Evolutionary conservation across 2,797 vertebrate species (phyloP).

Genomic region (Sebastolobus altivelis): DNA sequence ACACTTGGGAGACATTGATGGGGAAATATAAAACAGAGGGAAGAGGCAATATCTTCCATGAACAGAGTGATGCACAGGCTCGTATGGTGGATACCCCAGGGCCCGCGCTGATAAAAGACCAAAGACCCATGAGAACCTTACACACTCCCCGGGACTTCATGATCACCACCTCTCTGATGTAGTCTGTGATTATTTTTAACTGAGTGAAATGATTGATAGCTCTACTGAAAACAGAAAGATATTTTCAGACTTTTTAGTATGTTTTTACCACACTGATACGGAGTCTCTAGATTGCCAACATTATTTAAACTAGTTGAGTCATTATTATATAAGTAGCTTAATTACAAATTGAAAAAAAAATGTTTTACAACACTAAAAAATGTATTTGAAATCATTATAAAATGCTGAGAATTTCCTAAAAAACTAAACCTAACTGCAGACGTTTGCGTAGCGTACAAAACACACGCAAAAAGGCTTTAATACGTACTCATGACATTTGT

Average conservation of each 20-base stretch:
- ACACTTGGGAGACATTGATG: slow-evolving; percentile 56
- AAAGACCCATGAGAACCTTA: slow-evolving; percentile 35
- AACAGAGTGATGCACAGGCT: slow-evolving; percentile 47
- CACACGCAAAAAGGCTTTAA: no score
- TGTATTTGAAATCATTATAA: not conserved
- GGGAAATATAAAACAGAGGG: slow-evolving; percentile 60
- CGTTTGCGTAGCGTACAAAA: no score
- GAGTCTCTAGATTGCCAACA: not conserved
- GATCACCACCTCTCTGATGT: slow-evolving; percentile 21
- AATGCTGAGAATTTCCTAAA: not conserved
- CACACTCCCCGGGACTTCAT: slow-evolving; percentile 41
- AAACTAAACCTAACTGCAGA: not conserved
- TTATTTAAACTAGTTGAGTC: not conserved
- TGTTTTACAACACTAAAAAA: not conserved
- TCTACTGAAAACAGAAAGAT: not conserved
- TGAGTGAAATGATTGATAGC: slow-evolving; percentile 25
- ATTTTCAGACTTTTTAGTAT: not conserved
- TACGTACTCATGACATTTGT: no score
- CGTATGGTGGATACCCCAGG: slow-evolving; percentile 33
- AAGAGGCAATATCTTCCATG: slow-evolving; percentile 51
- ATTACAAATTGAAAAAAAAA: not conserved
- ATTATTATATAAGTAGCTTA: not conserved
- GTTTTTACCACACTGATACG: not conserved
- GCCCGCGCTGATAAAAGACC: slow-evolving; percentile 48
- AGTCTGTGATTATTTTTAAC: slow-evolving; percentile 25